phyloP scores from a whole-genome alignment of 1,140 invertebrate species.

The Medauroidea extradentata region DNA sequence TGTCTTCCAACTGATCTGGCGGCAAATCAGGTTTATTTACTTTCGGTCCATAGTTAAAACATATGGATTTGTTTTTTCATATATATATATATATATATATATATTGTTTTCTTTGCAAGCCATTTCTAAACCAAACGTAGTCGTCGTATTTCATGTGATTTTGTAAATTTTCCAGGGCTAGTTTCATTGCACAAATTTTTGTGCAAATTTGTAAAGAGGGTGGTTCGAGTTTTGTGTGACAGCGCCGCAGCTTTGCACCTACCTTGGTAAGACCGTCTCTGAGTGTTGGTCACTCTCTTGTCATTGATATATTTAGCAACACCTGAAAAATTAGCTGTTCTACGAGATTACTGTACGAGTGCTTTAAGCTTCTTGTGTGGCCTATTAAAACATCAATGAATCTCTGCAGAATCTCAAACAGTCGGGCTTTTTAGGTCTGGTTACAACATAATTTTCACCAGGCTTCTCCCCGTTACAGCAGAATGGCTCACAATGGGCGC shows the following conservation, averaged over 20 bases:
- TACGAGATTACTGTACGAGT: slow-evolving; percentile 15
- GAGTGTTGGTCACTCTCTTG: slow-evolving; percentile 14
- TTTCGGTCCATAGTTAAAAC: too few species aligned
- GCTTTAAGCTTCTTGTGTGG: slow-evolving; percentile 2
- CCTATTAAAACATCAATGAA: slow-evolving; percentile 1
- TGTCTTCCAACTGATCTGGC: too few species aligned
- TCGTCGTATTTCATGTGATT: background rate
- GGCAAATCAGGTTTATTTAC: too few species aligned
- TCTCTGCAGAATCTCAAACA: slow-evolving; percentile 7
- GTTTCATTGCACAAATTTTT: slow-evolving; percentile 3
- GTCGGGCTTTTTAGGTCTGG: slow-evolving; percentile 6
- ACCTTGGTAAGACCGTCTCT: slow-evolving; percentile 12
- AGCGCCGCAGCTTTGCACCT: too few species aligned
- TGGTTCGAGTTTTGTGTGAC: slow-evolving; percentile 14
- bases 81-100: too few species aligned
- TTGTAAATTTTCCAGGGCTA: slow-evolving; percentile 9
- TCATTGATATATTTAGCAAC: slow-evolving; percentile 14
- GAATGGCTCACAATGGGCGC: slow-evolving; percentile 7
- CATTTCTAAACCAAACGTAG: background rate
- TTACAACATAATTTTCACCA: background rate
- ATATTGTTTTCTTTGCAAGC: too few species aligned
- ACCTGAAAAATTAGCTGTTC: slow-evolving; percentile 13
- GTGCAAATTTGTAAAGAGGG: too few species aligned
- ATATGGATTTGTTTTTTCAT: too few species aligned
- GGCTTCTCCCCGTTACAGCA: slow-evolving; percentile 8